phyloP scores from a whole-genome alignment of 2,113 vertebrate genomes.

The Pavo muticus region DNA sequence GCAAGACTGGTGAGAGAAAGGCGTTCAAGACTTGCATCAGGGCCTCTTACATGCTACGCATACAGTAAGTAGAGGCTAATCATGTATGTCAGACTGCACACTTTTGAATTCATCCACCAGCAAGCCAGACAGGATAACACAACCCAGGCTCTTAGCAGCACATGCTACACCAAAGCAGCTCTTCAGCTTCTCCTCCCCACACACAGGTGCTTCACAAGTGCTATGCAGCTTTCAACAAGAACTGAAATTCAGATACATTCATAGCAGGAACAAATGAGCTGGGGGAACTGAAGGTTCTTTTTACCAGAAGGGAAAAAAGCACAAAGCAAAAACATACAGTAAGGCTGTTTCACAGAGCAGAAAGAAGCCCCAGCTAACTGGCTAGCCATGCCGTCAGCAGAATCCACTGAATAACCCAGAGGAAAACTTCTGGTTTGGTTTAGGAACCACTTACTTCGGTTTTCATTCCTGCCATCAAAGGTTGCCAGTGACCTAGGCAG shows the following conservation, averaged over 20 bases:
- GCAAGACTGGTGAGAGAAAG: constrained; percentile 54
- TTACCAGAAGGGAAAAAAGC: background rate
- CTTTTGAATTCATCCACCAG: constrained; percentile 12
- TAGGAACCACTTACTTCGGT: constrained; percentile 46
- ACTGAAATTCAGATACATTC: background rate
- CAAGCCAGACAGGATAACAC: background rate
- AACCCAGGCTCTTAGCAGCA: constrained; percentile 3
- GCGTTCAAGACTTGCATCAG: constrained; percentile 51
- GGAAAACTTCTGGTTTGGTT: constrained; percentile 20
- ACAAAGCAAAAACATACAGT: constrained; percentile 15
- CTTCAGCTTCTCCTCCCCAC: background rate
- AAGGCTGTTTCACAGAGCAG: background rate
- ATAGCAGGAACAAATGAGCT: background rate
- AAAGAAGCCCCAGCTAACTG: constrained; percentile 13
- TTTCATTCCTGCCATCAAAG: constrained; percentile 32
- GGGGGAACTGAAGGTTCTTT: background rate
- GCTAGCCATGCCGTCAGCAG: background rate
- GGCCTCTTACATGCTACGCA: constrained; percentile 45
- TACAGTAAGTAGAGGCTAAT: constrained; percentile 47
- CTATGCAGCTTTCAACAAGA: background rate
- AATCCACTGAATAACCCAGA: background rate
- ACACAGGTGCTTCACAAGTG: background rate
- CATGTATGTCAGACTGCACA: constrained; percentile 30
- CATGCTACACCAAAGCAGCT: background rate
- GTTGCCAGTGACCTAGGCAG: constrained; percentile 29